phyloP scores from a whole-genome alignment of 2,888 invertebrate species.

The Drosophila prolongata region DNA sequence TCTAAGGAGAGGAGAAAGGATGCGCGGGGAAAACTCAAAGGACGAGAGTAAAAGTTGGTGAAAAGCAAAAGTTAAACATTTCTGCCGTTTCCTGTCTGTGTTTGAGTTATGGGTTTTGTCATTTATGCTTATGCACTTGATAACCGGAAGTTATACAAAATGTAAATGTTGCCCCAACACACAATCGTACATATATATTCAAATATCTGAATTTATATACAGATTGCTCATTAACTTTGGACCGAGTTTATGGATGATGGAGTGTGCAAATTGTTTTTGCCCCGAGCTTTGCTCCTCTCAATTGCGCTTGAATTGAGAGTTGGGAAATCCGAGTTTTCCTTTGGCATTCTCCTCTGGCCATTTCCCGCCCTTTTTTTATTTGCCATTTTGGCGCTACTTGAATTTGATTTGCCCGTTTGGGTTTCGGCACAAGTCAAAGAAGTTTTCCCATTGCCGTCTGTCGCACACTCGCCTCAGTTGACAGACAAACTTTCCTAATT shows the following conservation, averaged over 20 bases:
- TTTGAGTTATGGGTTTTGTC: conserved; percentile 54
- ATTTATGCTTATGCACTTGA: conserved; percentile 53
- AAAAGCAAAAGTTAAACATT: conserved; percentile 36
- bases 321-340: conserved; percentile 30
- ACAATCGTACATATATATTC: not conserved
- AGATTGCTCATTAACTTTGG: conserved; percentile 67
- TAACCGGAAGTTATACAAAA: conserved; percentile 69
- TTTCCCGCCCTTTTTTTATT: conserved; percentile 21
- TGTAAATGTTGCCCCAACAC: conserved; percentile 64
- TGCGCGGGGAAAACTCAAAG: conserved; percentile 2
- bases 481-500: conserved; percentile 73
- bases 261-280: conserved; percentile 35
- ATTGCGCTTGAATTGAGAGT: conserved; percentile 49
- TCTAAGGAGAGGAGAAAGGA: not conserved
- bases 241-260: conserved; percentile 25
- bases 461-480: conserved; percentile 41
- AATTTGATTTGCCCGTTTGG: conserved; percentile 68
- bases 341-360: conserved; percentile 1
- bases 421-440: conserved; percentile 55
- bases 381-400: conserved; percentile 48
- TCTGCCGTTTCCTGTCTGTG: conserved; percentile 33
- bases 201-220: conserved; percentile 7
- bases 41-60: conserved; percentile 31
- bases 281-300: conserved; percentile 33
- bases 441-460: conserved; percentile 49